Base-by-base conservation (phyloP, 1,140 invertebrate genomes). In the Musca domestica region DNA sequence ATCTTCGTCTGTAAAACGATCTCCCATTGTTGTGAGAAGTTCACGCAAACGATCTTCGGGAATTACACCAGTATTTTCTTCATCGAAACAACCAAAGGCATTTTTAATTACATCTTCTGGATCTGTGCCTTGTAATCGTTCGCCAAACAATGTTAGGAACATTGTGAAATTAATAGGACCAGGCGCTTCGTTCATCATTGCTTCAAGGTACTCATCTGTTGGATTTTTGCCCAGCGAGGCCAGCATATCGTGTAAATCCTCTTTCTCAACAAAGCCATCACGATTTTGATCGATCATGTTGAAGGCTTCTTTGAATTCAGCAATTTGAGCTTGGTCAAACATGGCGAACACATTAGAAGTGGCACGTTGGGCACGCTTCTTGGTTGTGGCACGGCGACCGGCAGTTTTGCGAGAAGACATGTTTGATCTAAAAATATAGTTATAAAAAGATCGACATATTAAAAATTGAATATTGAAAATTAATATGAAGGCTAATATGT, bases 211-310 rank as follows among this genome's bases (percentile, higher is more conserved):
- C 22, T 95, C 94, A 81, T 98, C 95, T 65, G 90, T 92, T 14
- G 96, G 95, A 83, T 95, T 94, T 83, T 96, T 95, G 91, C 95
- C 96, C 73, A 99, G 84, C 51, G 96, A 99, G 19, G 97, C 97
- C 30, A 99, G 86, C 95, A 99, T 98, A 78, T 99, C 98, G 85
- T 98, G 96, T 4, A 99, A 85, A 84, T 99, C 98, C 85, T 98
- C 95, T 81, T 99, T 99, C 80, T 98, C 95, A 70, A 99, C 95
- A 81, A 99, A 98, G 1, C 98, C 98, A 85, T 99, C 98, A 71
- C 96, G 89, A 84, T 99, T 98, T 81, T 99, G 98, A 83, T 99
- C 98, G 82, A 99, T 99, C 95, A 99, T 99, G 74, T 99, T 99
- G 82, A 99, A 99, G 20, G 98, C 98, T 84, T 98, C 96, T 82